phyloP scores from a whole-genome alignment of 2,113 vertebrate genomes.

The Bagarius yarrelli region DNA sequence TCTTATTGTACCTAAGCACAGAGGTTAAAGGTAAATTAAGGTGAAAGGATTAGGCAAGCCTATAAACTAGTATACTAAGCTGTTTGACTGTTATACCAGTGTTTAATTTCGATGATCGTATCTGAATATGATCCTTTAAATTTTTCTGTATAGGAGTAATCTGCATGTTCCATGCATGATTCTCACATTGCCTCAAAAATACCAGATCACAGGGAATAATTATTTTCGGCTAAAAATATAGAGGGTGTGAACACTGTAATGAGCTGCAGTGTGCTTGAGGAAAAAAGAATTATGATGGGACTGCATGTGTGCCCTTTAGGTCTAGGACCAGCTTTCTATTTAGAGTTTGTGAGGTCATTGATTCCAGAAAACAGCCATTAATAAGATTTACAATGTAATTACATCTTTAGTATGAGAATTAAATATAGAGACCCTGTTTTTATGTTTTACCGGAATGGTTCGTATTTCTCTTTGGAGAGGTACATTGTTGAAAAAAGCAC shows the following conservation, averaged over 20 bases:
- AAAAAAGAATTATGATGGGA: slow-evolving; percentile 20
- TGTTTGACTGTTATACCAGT: background rate
- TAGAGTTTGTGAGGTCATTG: slow-evolving; percentile 41
- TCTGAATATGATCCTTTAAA: slow-evolving; percentile 13
- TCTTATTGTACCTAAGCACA: slow-evolving; percentile 1
- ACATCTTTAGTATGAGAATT: slow-evolving; percentile 41
- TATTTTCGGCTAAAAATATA: slow-evolving; percentile 28
- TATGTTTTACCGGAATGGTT: slow-evolving; percentile 41
- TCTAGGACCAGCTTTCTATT: slow-evolving; percentile 33
- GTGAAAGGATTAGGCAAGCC: slow-evolving; percentile 1
- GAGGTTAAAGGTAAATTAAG: slow-evolving; percentile 14
- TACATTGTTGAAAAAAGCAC: background rate
- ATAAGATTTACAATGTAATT: slow-evolving; percentile 53
- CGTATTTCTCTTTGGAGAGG: slow-evolving; percentile 26
- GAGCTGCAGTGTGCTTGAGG: background rate
- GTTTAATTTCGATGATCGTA: slow-evolving; percentile 12
- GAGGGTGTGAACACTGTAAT: slow-evolving; percentile 28
- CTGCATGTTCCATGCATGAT: slow-evolving; percentile 35
- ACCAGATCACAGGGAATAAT: slow-evolving; percentile 30
- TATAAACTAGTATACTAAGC: no score
- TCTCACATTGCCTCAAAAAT: slow-evolving; percentile 30
- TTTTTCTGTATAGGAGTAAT: slow-evolving; percentile 24
- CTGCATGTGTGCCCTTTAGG: slow-evolving; percentile 17
- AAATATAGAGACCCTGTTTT: slow-evolving; percentile 32
- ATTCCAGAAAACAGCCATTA: slow-evolving; percentile 38